Percentiles rank a stretch among this genome's conserved stretches.
Conservation (phyloP, 35 echinoderm and acorn worm genomes). For the Diadema setosum region DNA sequence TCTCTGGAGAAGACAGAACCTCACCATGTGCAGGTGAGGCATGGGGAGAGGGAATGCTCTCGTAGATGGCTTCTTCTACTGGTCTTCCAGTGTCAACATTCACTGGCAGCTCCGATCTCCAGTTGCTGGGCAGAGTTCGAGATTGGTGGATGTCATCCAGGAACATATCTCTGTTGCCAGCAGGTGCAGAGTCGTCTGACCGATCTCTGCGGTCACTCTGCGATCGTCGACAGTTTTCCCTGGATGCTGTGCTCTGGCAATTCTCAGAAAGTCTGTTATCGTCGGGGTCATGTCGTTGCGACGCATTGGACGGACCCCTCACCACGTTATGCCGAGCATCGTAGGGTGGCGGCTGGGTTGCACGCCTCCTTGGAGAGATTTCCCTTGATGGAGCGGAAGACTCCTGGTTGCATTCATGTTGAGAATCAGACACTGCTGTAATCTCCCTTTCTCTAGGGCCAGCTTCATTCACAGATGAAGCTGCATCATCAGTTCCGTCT, state of each 20-base stretch:
- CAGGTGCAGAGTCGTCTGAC: background rate
- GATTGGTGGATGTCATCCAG: background rate
- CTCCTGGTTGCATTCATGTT: no score
- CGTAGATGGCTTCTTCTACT: background rate
- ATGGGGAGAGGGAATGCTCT: background rate
- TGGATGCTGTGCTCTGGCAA: background rate
- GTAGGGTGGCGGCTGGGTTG: background rate
- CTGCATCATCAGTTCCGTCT: background rate
- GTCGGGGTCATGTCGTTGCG: no score
- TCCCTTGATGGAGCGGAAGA: no score
- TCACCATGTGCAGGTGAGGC: background rate
- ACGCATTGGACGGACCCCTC: background rate
- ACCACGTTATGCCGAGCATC: background rate
- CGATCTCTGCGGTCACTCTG: no score
- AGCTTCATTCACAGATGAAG: background rate
- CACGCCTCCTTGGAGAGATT: background rate
- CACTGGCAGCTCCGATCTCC: background rate
- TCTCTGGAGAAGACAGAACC: background rate
- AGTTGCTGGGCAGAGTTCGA: background rate
- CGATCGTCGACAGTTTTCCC: no score
- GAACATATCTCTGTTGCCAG: background rate
- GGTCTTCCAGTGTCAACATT: no score
- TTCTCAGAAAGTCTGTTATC: background rate
- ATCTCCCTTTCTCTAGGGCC: no score
- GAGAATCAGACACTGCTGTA: no score